phyloP scores from a whole-genome alignment of 1,140 invertebrate species.

The Heliconius hewitsoni region DNA sequence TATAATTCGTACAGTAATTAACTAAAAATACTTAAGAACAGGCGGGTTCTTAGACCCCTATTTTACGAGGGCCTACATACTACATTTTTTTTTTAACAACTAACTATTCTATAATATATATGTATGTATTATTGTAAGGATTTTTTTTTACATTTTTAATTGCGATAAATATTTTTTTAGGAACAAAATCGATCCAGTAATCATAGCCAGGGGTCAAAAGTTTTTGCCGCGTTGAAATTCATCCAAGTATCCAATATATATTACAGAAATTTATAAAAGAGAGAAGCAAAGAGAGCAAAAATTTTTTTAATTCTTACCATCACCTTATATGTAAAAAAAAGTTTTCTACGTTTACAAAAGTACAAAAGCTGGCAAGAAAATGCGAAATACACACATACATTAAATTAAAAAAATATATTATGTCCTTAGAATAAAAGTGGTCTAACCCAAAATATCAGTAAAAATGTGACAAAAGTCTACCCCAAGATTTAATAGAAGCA shows the following conservation, averaged over 20 bases:
- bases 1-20: not conserved
- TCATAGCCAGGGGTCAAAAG: not conserved
- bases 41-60: not conserved
- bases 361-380: not conserved
- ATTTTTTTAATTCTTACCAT: not conserved
- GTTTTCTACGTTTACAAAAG: too few relatives aligned
- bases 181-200: not conserved
- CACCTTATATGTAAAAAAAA: too few relatives aligned
- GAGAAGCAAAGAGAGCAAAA: not conserved
- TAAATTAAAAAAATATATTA: not conserved
- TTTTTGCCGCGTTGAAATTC: too few relatives aligned
- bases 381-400: not conserved
- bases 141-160: slow-evolving; percentile 2
- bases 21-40: not conserved
- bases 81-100: not conserved
- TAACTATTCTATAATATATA: not conserved
- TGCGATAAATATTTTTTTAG: not conserved
- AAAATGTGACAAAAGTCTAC: not conserved
- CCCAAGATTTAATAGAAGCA: not conserved
- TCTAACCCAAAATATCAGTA: not conserved
- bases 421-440: not conserved
- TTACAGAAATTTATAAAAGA: too few relatives aligned
- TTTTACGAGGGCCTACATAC: not conserved
- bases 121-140: not conserved
- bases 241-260: too few relatives aligned